Conservation (phyloP, 2,888 invertebrate species). For the Lapara coniferarum region DNA sequence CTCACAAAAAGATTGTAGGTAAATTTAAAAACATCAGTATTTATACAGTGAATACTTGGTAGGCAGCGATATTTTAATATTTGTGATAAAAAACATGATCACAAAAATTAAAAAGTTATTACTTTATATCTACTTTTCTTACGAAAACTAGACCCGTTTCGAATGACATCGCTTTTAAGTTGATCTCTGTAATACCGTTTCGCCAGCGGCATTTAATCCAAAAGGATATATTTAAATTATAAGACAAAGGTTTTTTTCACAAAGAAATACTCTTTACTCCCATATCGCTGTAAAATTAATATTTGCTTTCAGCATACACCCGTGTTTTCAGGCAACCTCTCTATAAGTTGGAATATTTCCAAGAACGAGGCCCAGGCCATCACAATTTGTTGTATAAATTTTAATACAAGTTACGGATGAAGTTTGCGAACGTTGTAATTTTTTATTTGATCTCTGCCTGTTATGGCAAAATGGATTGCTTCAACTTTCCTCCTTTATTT, state of each 20-base stretch:
- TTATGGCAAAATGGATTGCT: constrained; percentile 41
- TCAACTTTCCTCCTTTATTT: constrained; percentile 25
- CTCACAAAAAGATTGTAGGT: neutral
- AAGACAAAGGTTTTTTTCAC: neutral
- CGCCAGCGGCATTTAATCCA: constrained; percentile 35
- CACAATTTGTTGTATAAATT: constrained; percentile 57
- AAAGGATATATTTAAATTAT: constrained; percentile 28
- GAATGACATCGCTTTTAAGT: constrained; percentile 3
- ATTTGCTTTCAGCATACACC: constrained; percentile 36
- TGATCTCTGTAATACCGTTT: constrained; percentile 26
- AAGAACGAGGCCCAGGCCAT: constrained; percentile 42
- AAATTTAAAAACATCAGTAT: neutral
- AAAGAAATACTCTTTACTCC: constrained; percentile 28
- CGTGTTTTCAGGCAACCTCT: constrained; percentile 32
- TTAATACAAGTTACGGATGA: constrained; percentile 59
- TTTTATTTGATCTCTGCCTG: constrained; percentile 53
- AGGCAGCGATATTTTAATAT: neutral
- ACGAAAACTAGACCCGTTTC: constrained; percentile 15
- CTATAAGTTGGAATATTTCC: constrained; percentile 47
- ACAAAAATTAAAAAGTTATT: no score
- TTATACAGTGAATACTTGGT: neutral
- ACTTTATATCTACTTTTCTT: neutral
- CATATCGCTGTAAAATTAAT: constrained; percentile 41
- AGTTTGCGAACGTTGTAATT: constrained; percentile 54
- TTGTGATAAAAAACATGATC: neutral